Evolutionary conservation across 1,140 invertebrate genomes (phyloP), one percentile per base, ranked within the genome.

Genomic region (Steinernema khuongi): DNA sequence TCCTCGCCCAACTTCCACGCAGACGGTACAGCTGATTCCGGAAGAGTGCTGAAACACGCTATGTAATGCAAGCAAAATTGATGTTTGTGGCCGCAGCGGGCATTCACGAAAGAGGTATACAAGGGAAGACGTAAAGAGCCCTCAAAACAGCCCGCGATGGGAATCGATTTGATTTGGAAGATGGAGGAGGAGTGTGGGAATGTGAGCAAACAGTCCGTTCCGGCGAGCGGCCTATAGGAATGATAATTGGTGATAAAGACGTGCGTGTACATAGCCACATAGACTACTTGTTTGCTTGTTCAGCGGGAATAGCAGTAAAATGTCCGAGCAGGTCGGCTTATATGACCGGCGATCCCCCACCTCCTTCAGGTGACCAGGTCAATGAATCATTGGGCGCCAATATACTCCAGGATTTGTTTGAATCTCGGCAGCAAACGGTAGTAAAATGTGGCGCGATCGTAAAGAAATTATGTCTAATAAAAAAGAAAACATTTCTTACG

Each of bases 1-100:
- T 84, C 79, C 50, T 75, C 77, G 32, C 79, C 32, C 31, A 79
- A 77, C 31, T 81, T 77, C 82, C 82, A 84, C 68, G 80, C 76
- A 29, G 71, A 41, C 14, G 82, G 82, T 28, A 84, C 73, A 31
- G 67, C 31, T 60, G 78, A 73, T 71, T 83, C 80, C n/a, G 81
- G 81, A 26, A 83, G 71, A 32, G 81, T 83, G 67, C 81, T 83
- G 75, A 80, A 82, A 79, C 33, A 67, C n/a, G 36, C 29, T 66
- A 50, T 66, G 14, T 18, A 11, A 70, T n/a, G 68, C 28, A 70
- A n/a, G 41, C 41, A 14, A 72, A 1, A 11, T 28, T 29, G 1
- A 72, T 14, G n/a, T n/a, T n/a, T n/a, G n/a, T 41, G 7, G 36
- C 36, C n/a, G 7, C 7, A 41, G n/a, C 7, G 36, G 7, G 36